Base-by-base conservation (phyloP, 1,140 invertebrate genomes). In the Calephelis virginiensis region DNA sequence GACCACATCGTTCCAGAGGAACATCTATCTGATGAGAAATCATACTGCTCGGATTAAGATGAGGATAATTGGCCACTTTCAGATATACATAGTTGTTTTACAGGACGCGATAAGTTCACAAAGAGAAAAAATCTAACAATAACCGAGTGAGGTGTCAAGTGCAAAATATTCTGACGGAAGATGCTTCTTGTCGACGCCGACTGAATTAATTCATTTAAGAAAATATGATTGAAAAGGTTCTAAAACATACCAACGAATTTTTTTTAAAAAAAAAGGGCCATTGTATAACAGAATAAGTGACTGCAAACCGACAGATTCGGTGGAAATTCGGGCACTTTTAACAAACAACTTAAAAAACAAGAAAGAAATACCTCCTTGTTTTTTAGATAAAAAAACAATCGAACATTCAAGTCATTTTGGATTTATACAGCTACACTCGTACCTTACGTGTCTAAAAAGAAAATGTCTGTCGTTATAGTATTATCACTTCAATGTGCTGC, bases 401-500 rank as follows among this genome's bases (percentile, higher is more conserved):
- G 63, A 64, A 65, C 17, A 69, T 65, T 69, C 68, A 81, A 76
- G 67, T 75, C 67, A 67, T 64, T 76, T 76, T 73, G 69, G 71
- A 64, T 85, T 82, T 77, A 80, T 60, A 70, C 64, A 47, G 70
- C 67, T n/a, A 78, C 77, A 28, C 61, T 83, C 14, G 68, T 87
- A 62, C 80, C 71, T 69, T 73, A 88, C 70, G 71, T 85, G 61
- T 80, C 82, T 61, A 83, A 85, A 77, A 81, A 75, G 64, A 73
- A 76, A 11, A 81, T 76, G 69, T 70, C 66, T 71, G 73, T 78
- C 43, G 68, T 81, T 66, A 56, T 88, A 12, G 68, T 82, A 64
- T 86, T 82, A 61, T 73, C 78, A 64, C 67, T 83, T 63, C 80
- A 88, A 75, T 67, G 71, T 69, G 75, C 67, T 70, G 72, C 69